Evolutionary conservation across 2,797 vertebrate genomes (phyloP).

Genomic region (Gephyroberyx darwinii): DNA sequence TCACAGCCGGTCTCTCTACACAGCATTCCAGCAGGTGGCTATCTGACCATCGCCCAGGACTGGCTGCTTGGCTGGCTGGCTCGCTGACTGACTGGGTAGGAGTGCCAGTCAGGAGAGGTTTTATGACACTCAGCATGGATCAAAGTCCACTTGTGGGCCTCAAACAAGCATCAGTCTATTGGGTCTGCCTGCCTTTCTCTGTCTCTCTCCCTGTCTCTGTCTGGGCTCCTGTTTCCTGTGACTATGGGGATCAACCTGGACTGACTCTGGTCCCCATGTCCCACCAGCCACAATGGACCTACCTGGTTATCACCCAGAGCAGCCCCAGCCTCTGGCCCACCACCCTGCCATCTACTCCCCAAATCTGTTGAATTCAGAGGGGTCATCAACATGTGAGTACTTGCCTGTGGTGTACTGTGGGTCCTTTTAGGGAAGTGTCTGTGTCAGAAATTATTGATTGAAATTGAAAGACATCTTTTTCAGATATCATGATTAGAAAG

Average conservation of each 20-base stretch:
- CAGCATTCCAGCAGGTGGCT: constrained; percentile 62
- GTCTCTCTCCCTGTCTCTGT: constrained; percentile 51
- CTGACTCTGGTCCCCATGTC: constrained; percentile 47
- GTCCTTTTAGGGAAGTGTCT: background rate
- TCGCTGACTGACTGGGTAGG: constrained; percentile 72
- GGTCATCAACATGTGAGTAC: constrained; percentile 80
- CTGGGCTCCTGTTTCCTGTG: constrained; percentile 51
- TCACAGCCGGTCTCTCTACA: constrained; percentile 28
- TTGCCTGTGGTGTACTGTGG: background rate
- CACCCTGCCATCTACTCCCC: constrained; percentile 45
- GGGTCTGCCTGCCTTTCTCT: constrained; percentile 52
- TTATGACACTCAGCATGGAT: constrained; percentile 78
- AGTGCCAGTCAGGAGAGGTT: constrained; percentile 81
- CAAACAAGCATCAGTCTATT: constrained; percentile 71
- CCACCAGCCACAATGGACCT: constrained; percentile 71
- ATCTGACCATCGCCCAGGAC: constrained; percentile 29
- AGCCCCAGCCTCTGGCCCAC: constrained; percentile 48
- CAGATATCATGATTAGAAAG: background rate
- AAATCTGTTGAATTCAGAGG: constrained; percentile 60
- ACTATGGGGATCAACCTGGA: constrained; percentile 60
- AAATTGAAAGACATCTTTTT: background rate
- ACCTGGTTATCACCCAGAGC: constrained; percentile 57
- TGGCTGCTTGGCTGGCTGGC: constrained; percentile 24
- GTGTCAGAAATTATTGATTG: background rate
- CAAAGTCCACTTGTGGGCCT: constrained; percentile 80